Conservation (phyloP, 2,797 vertebrate genomes). For the Enoplosus armatus region DNA sequence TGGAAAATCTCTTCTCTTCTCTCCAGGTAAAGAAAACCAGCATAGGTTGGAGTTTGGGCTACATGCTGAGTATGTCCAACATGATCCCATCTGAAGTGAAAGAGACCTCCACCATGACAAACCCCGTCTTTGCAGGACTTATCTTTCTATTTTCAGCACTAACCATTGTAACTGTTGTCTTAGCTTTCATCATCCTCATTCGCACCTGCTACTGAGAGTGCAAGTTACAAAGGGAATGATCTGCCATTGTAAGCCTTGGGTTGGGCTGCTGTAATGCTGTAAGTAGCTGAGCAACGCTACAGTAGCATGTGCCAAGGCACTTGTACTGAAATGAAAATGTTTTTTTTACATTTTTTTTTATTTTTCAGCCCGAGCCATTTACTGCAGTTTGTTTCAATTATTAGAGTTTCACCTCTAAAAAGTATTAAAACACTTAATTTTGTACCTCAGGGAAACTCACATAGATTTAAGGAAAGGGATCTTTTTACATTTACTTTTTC, state of each 20-base stretch:
- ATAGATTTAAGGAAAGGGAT: not conserved
- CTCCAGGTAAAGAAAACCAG: conserved; percentile 90
- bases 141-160: conserved; percentile 89
- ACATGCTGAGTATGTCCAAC: conserved; percentile 95
- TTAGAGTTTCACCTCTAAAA: not conserved
- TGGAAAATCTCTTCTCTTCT: conserved; percentile 7
- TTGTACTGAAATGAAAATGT: conserved; percentile 19
- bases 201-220: conserved; percentile 79
- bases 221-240: conserved; percentile 9
- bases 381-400: not conserved
- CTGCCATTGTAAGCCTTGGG: not conserved
- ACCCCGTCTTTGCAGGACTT: conserved; percentile 87
- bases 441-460: conserved; percentile 61
- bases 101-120: conserved; percentile 86
- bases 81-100: conserved; percentile 94
- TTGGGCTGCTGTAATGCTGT: conserved; percentile 18
- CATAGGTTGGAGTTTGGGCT: conserved; percentile 95
- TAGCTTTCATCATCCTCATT: conserved; percentile 85
- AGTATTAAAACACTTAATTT: not conserved
- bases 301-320: conserved; percentile 37
- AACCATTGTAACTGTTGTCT: conserved; percentile 85
- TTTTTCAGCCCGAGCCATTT: conserved; percentile 31
- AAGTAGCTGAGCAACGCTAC: not conserved
- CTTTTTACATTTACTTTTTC: not conserved
- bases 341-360: conserved; percentile 6